Evolutionary conservation across 2,797 vertebrate genomes (phyloP).

Genomic region (Sebastes jordani): DNA sequence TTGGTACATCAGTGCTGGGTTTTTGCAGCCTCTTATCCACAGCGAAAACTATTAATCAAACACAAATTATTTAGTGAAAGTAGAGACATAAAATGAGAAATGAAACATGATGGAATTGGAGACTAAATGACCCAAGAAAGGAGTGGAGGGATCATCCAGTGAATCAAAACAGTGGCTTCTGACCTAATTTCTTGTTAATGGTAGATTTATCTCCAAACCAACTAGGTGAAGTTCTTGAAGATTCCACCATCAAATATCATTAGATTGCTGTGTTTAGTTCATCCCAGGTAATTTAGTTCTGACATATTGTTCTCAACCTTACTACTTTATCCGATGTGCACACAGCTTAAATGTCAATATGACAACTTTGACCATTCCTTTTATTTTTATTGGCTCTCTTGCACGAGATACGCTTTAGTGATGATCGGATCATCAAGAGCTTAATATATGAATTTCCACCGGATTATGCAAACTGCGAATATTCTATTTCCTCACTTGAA

Average conservation of each 20-base stretch:
- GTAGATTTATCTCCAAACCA: slow-evolving; percentile 2
- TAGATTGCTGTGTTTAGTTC: not conserved
- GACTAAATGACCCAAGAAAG: not conserved
- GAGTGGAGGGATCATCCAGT: not conserved
- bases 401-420: too few species aligned
- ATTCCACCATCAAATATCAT: not conserved
- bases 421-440: too few species aligned
- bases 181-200: not conserved
- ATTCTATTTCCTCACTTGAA: not conserved
- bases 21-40: not conserved
- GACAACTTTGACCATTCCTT: too few species aligned
- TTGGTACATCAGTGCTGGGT: not conserved
- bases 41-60: not conserved
- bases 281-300: too few species aligned
- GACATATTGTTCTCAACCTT: too few species aligned
- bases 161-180: not conserved
- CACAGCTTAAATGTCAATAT: too few species aligned
- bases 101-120: not conserved
- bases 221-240: not conserved
- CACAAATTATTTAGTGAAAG: not conserved
- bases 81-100: not conserved
- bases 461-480: too few species aligned
- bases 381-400: too few species aligned
- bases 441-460: too few species aligned
- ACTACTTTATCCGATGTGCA: too few species aligned